Conservation (phyloP, 2,113 vertebrate species). For the Actinemys pallida region DNA sequence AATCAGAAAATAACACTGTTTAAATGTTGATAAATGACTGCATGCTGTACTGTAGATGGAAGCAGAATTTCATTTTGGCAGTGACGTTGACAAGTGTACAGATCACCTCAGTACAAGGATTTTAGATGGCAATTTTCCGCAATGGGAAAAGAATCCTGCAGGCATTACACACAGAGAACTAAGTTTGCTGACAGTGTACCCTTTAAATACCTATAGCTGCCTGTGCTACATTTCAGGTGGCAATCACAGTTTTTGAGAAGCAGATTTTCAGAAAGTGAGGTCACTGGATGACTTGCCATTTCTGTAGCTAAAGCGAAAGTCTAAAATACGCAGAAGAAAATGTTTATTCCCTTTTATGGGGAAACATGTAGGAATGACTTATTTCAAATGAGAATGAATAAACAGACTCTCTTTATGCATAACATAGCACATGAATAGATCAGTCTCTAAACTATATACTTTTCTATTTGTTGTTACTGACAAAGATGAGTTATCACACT, state of each 20-base stretch:
- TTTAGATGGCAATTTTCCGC: not conserved
- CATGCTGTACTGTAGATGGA: not conserved
- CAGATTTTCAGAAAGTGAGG: not conserved
- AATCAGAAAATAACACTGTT: not conserved
- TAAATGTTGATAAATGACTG: not conserved
- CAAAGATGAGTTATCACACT: not conserved
- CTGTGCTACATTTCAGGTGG: not conserved
- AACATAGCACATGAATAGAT: constrained; percentile 14
- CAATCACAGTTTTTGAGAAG: not conserved
- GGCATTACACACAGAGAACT: not conserved
- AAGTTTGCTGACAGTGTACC: not conserved
- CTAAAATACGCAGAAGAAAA: not conserved
- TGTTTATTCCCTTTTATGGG: constrained; percentile 10
- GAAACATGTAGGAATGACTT: not conserved
- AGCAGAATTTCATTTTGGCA: not conserved
- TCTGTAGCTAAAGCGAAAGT: not conserved
- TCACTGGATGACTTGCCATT: not conserved
- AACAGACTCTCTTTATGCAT: not conserved
- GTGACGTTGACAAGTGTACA: not conserved
- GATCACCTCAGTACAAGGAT: not conserved
- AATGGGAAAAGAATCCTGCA: not conserved
- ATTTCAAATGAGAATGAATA: constrained; percentile 10
- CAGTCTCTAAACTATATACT: not conserved
- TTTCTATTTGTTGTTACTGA: not conserved
- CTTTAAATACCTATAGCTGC: not conserved